Conservation (phyloP, 2,113 vertebrate species). For the Nothoprocta perdicaria region DNA sequence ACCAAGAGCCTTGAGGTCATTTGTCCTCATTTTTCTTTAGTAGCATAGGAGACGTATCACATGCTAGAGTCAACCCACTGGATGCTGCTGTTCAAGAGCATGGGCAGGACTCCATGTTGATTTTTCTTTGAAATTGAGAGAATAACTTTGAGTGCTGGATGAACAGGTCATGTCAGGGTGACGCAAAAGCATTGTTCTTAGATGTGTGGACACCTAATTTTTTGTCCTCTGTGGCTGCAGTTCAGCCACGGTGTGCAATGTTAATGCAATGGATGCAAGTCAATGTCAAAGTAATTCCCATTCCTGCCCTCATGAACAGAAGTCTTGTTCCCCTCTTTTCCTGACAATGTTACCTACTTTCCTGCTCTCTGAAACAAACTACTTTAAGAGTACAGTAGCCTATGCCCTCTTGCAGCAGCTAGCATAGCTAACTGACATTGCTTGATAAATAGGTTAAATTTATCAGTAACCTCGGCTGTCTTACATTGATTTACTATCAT, state of each 20-base stretch:
- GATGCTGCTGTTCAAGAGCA: not conserved
- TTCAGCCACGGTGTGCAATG: accelerated
- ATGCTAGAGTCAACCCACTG: accelerated
- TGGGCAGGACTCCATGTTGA: not conserved
- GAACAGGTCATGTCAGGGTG: not conserved
- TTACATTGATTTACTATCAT: conserved; percentile 75
- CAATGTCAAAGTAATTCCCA: not conserved
- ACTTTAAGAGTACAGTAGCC: conserved; percentile 60
- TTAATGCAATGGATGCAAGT: not conserved
- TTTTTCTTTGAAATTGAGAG: not conserved
- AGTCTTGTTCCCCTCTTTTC: not conserved
- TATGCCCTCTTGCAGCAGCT: not conserved
- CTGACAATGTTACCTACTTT: not conserved
- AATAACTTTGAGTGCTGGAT: not conserved
- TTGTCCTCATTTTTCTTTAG: not conserved
- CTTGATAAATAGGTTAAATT: conserved; percentile 72
- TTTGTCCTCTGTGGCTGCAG: not conserved
- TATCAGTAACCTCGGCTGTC: conserved; percentile 65
- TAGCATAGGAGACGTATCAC: not conserved
- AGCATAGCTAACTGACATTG: conserved; percentile 31
- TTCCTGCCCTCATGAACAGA: not conserved
- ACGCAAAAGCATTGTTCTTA: not conserved
- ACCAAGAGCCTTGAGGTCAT: too few species aligned
- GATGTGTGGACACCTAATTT: not conserved
- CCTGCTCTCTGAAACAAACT: conserved; percentile 17